A percentile compares a stretch with the other conserved stretches of the same genome.
phyloP scores from a whole-genome alignment of 2,888 invertebrate genomes.

The Ormyrus thymus region DNA sequence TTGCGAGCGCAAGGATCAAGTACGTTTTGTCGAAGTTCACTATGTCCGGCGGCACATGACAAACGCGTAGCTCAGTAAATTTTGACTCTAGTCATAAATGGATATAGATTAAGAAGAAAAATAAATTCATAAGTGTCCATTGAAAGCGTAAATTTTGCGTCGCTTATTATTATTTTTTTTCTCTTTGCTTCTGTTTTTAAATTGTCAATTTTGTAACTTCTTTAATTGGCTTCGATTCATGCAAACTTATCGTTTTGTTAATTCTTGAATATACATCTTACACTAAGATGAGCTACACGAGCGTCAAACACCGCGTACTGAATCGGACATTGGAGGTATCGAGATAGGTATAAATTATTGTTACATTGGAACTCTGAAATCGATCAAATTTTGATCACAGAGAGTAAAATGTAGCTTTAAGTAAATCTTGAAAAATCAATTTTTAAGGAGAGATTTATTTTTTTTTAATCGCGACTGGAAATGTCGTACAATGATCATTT shows the following conservation, averaged over 20 bases:
- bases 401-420: slow-evolving; percentile 11
- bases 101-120: slow-evolving; percentile 8
- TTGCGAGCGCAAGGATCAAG: slow-evolving; percentile 47
- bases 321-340: slow-evolving; percentile 38
- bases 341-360: slow-evolving; percentile 28
- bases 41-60: neutral
- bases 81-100: slow-evolving; percentile 63
- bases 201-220: slow-evolving; percentile 18
- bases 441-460: slow-evolving; percentile 20
- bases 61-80: slow-evolving; percentile 21
- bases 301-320: slow-evolving; percentile 31
- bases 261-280: slow-evolving; percentile 29
- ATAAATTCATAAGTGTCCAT: neutral
- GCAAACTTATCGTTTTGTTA: slow-evolving; percentile 21
- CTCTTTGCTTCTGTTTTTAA: slow-evolving; percentile 14
- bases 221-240: slow-evolving; percentile 22
- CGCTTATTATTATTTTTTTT: slow-evolving; percentile 5
- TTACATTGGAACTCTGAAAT: slow-evolving; percentile 36
- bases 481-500: slow-evolving; percentile 8
- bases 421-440: slow-evolving; percentile 24
- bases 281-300: slow-evolving; percentile 12
- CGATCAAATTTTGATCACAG: slow-evolving; percentile 42
- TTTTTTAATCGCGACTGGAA: slow-evolving; percentile 20
- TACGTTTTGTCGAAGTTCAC: slow-evolving; percentile 43
- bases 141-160: slow-evolving; percentile 5